These are phyloP conservation scores for Garrulus glandarius DNA, from an alignment of 2,797 vertebrate species.

Conservation along the genomic window DNA sequence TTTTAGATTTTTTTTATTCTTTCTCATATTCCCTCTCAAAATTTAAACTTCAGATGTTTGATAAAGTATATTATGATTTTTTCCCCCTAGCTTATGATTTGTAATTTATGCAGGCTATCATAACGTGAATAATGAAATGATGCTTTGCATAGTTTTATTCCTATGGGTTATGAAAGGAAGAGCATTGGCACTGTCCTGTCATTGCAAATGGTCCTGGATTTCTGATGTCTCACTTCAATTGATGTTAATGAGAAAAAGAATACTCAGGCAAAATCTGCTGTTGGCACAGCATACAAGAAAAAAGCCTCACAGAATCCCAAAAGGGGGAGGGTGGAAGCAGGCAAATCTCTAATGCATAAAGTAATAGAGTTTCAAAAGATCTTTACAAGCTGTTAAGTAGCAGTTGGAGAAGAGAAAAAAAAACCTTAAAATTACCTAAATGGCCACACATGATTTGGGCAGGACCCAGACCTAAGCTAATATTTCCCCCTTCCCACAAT, in stretches of 20 bases:
- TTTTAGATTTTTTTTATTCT: neutral
- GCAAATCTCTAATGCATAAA: conserved; percentile 48
- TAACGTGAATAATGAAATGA: conserved; percentile 54
- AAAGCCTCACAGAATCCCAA: conserved; percentile 44
- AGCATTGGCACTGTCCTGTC: conserved; percentile 57
- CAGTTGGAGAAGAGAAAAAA: conserved; percentile 17
- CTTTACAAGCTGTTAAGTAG: conserved; percentile 52
- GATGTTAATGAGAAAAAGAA: conserved; percentile 63
- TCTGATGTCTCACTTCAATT: conserved; percentile 60
- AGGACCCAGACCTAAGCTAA: neutral
- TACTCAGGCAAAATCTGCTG: conserved; percentile 43
- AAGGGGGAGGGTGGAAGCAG: conserved; percentile 18
- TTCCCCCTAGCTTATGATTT: neutral
- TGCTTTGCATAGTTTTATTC: conserved; percentile 57
- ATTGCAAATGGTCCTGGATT: conserved; percentile 59
- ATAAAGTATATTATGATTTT: neutral
- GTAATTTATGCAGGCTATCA: conserved; percentile 48
- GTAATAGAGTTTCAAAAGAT: conserved; percentile 53
- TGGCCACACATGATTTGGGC: neutral
- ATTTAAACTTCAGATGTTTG: neutral
- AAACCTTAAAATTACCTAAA: neutral
- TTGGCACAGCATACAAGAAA: conserved; percentile 44
- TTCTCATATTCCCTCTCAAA: neutral
- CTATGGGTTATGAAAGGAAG: conserved; percentile 53
- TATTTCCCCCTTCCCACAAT: neutral